Evolutionary conservation across 2,888 invertebrate species (phyloP).

Genomic region (Chydorus sphaericus): DNA sequence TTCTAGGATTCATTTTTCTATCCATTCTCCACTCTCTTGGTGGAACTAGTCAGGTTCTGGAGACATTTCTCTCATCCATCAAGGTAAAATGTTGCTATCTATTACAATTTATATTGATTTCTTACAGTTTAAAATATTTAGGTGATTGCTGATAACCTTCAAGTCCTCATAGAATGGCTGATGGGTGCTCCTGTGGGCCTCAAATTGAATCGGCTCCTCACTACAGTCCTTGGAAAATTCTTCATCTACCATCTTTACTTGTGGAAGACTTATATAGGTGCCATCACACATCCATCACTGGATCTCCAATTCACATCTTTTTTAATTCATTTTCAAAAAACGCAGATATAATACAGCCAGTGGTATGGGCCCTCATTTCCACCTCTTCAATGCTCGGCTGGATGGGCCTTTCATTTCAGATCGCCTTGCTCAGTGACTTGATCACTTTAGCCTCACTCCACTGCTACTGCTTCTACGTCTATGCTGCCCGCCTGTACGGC

Average conservation of each 20-base stretch:
- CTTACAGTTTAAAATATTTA: constrained; percentile 27
- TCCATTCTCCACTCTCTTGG: neutral
- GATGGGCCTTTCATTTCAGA: constrained; percentile 58
- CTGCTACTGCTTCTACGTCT: constrained; percentile 88
- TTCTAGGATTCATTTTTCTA: neutral
- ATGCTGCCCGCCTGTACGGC: constrained; percentile 69
- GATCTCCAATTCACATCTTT: too few relatives aligned
- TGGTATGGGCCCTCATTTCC: constrained; percentile 19
- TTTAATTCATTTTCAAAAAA: too few relatives aligned
- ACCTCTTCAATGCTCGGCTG: constrained; percentile 20
- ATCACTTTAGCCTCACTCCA: constrained; percentile 72
- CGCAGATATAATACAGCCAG: constrained; percentile 21
- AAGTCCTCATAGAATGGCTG: constrained; percentile 54
- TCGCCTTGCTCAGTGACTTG: constrained; percentile 62
- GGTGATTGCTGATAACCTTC: constrained; percentile 48
- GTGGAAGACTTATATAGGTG: constrained; percentile 67
- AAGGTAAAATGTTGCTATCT: neutral
- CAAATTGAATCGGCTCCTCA: constrained; percentile 76
- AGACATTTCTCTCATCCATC: neutral
- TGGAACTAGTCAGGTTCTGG: neutral
- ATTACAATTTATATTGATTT: neutral
- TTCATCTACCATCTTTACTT: constrained; percentile 79
- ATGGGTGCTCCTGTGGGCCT: constrained; percentile 84
- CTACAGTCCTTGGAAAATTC: constrained; percentile 67
- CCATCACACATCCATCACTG: constrained; percentile 11